Evolutionary conservation across 2,797 vertebrate species (phyloP).

Genomic region (Protosalanx chinensis): DNA sequence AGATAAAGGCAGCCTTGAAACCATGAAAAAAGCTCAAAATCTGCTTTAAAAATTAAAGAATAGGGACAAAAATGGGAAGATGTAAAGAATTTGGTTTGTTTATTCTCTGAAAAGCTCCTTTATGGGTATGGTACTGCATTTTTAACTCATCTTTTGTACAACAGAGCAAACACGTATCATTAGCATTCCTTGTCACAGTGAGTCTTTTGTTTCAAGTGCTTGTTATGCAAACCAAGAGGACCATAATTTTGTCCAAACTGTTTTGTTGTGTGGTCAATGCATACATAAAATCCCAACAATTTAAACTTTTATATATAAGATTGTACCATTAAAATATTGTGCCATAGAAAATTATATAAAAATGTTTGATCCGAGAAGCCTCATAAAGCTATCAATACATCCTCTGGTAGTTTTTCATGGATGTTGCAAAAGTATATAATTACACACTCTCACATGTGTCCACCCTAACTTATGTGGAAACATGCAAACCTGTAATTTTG

Average conservation of each 20-base stretch:
- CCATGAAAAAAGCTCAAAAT: neutral
- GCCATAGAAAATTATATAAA: neutral
- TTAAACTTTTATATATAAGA: neutral
- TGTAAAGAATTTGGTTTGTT: neutral
- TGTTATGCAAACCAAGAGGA: constrained; percentile 9
- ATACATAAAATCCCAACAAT: neutral
- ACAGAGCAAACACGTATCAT: constrained; percentile 6
- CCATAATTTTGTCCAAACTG: constrained; percentile 1
- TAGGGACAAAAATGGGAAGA: too few relatives aligned
- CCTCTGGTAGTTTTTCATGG: constrained; percentile 18
- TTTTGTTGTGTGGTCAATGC: neutral
- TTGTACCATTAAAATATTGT: neutral
- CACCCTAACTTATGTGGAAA: constrained; percentile 19
- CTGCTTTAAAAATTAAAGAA: too few relatives aligned
- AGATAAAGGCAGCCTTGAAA: neutral
- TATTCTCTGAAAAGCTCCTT: neutral
- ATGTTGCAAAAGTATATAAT: constrained; percentile 38
- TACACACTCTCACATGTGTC: constrained; percentile 24
- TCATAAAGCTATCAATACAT: constrained; percentile 30
- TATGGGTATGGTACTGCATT: neutral
- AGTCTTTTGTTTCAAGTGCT: constrained; percentile 11
- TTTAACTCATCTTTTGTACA: neutral
- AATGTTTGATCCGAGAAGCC: neutral
- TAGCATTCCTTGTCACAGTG: constrained; percentile 13
- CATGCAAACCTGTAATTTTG: constrained; percentile 22